Evolutionary conservation across 2,797 vertebrate genomes (phyloP).

Genomic region (Catostomus latipinnis): DNA sequence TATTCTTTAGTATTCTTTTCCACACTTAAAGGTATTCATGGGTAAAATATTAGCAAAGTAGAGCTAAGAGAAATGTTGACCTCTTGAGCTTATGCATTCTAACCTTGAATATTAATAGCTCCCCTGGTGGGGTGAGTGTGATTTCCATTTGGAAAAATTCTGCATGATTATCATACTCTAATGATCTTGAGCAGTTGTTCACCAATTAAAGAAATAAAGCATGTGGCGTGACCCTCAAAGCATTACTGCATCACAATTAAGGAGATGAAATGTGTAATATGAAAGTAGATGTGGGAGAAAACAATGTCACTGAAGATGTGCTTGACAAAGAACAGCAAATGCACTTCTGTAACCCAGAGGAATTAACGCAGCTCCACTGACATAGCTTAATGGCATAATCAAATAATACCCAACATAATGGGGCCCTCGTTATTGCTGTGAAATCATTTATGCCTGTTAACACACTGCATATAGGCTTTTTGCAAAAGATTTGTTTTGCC

Average conservation of each 20-base stretch:
- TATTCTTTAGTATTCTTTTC: slow-evolving; percentile 33
- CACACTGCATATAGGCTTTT: not conserved
- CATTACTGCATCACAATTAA: not conserved
- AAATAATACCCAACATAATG: slow-evolving; percentile 50
- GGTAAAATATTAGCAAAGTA: not conserved
- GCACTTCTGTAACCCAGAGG: slow-evolving; percentile 10
- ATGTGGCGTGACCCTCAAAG: not conserved
- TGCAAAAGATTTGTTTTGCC: not conserved
- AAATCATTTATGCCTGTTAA: slow-evolving; percentile 7
- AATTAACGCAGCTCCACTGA: slow-evolving; percentile 19
- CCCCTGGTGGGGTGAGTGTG: not conserved
- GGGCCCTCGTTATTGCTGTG: slow-evolving; percentile 36
- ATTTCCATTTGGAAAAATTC: slow-evolving; percentile 27
- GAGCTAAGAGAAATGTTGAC: not conserved
- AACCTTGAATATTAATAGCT: slow-evolving; percentile 28
- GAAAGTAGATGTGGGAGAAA: not conserved
- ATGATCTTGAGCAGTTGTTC: not conserved
- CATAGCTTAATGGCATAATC: slow-evolving; percentile 41
- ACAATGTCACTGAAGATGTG: not conserved
- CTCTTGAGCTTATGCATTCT: slow-evolving; percentile 12
- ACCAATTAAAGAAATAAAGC: slow-evolving; percentile 7
- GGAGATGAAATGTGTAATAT: not conserved
- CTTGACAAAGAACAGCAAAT: slow-evolving; percentile 8
- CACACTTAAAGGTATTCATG: not conserved
- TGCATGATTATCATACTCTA: slow-evolving; percentile 20